These are phyloP conservation scores for Scaptomyza reducta DNA, from an alignment of 2,888 invertebrate species.

Conservation along the genomic window DNA sequence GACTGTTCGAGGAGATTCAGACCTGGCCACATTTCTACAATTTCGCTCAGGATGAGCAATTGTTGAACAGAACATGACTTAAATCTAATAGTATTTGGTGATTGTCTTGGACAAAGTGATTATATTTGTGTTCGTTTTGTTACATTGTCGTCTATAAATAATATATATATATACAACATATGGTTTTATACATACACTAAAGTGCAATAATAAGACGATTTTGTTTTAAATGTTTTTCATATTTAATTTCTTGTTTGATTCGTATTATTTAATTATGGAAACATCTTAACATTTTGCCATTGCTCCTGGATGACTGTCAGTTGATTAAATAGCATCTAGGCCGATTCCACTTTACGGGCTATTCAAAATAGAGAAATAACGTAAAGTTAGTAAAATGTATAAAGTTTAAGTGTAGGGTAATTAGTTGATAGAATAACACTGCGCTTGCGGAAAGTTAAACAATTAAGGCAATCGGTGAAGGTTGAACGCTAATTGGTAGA, in stretches of 20 bases:
- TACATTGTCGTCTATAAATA: constrained; percentile 8
- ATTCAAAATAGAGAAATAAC: constrained; percentile 4
- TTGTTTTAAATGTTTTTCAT: constrained; percentile 46
- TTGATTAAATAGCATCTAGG: constrained; percentile 40
- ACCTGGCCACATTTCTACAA: constrained; percentile 85
- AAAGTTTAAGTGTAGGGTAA: background rate
- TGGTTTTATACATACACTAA: constrained; percentile 1
- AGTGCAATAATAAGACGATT: constrained; percentile 15
- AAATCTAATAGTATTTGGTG: constrained; percentile 13
- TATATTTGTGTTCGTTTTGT: constrained; percentile 25
- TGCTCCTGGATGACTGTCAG: constrained; percentile 39
- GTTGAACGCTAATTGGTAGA: no score
- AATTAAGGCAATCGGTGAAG: background rate
- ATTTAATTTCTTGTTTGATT: constrained; percentile 54
- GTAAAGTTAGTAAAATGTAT: background rate
- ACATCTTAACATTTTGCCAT: constrained; percentile 49
- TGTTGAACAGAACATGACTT: constrained; percentile 23
- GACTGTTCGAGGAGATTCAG: constrained; percentile 85
- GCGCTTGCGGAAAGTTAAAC: constrained; percentile 25
- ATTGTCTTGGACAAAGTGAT: constrained; percentile 26
- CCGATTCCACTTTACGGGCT: constrained; percentile 44
- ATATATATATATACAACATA: background rate
- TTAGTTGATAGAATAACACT: constrained; percentile 7
- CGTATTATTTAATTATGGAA: constrained; percentile 58
- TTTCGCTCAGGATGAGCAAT: constrained; percentile 56